Evolutionary conservation across 1,140 invertebrate species (phyloP).

Genomic region (Lepidurus packardi): DNA sequence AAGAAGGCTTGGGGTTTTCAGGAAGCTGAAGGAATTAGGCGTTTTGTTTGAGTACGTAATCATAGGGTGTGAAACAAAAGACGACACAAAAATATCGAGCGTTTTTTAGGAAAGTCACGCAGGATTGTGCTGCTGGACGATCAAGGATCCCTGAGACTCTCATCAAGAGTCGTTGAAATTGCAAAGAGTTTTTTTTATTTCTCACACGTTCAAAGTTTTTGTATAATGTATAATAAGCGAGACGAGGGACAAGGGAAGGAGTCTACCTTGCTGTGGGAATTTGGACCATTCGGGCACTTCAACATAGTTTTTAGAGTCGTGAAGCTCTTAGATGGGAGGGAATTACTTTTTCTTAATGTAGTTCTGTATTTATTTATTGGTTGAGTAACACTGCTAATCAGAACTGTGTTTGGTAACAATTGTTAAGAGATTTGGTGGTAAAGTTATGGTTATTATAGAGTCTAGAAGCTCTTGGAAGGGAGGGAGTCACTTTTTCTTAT

Average conservation of each 20-base stretch:
- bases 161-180: conserved; percentile 15
- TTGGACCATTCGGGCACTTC: not conserved
- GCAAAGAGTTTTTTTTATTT: not conserved
- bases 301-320: no score
- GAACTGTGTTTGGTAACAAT: no score
- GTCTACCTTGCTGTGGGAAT: not conserved
- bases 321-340: no score
- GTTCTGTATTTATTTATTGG: not conserved
- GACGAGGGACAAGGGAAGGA: not conserved
- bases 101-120: not conserved
- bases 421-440: no score
- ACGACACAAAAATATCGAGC: not conserved
- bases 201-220: not conserved
- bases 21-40: not conserved
- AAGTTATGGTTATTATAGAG: no score
- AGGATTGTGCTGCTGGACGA: not conserved
- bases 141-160: conserved; percentile 6
- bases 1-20: no score
- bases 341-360: not conserved
- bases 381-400: no score
- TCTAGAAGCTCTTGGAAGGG: no score
- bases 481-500: no score
- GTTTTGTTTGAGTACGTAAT: not conserved
- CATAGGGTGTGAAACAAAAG: not conserved
- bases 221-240: not conserved